Evolutionary conservation across 2,888 invertebrate genomes (phyloP).

Genomic region (Plusia festucae): DNA sequence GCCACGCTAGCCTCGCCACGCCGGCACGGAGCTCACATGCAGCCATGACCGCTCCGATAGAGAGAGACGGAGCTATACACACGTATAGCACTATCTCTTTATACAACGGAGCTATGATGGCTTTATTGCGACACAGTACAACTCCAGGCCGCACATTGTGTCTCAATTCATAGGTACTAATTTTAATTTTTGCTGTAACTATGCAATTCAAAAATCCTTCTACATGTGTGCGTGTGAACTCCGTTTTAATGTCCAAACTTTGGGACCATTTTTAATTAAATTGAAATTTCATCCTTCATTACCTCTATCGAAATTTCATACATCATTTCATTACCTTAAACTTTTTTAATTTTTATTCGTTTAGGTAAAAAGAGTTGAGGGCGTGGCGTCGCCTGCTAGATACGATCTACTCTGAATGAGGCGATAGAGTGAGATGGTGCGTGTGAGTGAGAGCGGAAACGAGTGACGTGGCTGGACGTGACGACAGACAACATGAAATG

Average conservation of each 20-base stretch:
- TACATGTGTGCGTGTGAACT: neutral
- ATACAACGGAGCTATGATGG: neutral
- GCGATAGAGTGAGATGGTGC: constrained; percentile 87
- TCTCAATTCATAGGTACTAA: no score
- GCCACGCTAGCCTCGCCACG: constrained; percentile 17
- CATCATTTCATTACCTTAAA: neutral
- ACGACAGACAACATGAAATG: constrained; percentile 77
- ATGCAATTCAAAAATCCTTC: neutral
- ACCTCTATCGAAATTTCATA: no score
- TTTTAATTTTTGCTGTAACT: no score
- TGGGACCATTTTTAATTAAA: neutral
- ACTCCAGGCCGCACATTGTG: neutral
- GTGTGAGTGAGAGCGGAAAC: constrained; percentile 88
- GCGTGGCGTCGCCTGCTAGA: constrained; percentile 66
- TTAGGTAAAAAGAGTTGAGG: constrained; percentile 45
- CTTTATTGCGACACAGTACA: neutral
- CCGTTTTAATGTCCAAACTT: neutral
- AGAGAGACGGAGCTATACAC: neutral
- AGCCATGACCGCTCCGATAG: neutral
- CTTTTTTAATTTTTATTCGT: neutral
- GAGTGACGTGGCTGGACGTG: constrained; percentile 85
- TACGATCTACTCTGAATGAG: constrained; percentile 80
- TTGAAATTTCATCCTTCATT: no score
- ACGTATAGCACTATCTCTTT: neutral
- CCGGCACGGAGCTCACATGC: constrained; percentile 14